Conservation (phyloP, 2,797 vertebrate species). For the Schizopygopsis pylzovi region DNA sequence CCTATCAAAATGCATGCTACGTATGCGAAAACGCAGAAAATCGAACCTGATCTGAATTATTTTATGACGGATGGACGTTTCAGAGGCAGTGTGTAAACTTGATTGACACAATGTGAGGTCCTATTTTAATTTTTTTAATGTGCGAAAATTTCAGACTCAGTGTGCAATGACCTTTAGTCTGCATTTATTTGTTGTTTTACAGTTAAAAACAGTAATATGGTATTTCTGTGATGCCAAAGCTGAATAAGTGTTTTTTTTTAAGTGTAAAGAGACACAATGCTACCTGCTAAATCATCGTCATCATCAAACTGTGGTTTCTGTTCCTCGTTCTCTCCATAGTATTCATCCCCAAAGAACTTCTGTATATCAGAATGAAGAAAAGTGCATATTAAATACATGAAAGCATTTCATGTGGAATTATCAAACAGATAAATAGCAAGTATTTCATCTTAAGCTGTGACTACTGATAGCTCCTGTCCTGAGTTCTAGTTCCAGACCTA, state of each 20-base stretch:
- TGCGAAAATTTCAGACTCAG: too few species aligned
- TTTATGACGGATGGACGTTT: too few species aligned
- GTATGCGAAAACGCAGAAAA: too few species aligned
- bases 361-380: slow-evolving; percentile 60
- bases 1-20: too few species aligned
- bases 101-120: too few species aligned
- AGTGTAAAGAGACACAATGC: slow-evolving; percentile 12
- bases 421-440: not conserved
- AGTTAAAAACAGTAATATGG: not conserved
- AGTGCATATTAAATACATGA: not conserved
- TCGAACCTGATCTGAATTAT: too few species aligned
- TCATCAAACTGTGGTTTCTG: slow-evolving; percentile 90
- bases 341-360: slow-evolving; percentile 86
- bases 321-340: slow-evolving; percentile 80
- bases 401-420: not conserved
- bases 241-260: not conserved
- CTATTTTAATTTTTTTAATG: too few species aligned
- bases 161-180: not conserved
- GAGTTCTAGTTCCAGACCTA: not conserved
- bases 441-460: not conserved
- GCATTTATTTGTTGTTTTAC: not conserved
- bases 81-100: too few species aligned
- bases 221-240: not conserved
- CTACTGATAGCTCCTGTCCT: not conserved
- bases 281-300: slow-evolving; percentile 84